phyloP scores from a whole-genome alignment of 1,140 invertebrate species.

The Adoxophyes honmai region DNA sequence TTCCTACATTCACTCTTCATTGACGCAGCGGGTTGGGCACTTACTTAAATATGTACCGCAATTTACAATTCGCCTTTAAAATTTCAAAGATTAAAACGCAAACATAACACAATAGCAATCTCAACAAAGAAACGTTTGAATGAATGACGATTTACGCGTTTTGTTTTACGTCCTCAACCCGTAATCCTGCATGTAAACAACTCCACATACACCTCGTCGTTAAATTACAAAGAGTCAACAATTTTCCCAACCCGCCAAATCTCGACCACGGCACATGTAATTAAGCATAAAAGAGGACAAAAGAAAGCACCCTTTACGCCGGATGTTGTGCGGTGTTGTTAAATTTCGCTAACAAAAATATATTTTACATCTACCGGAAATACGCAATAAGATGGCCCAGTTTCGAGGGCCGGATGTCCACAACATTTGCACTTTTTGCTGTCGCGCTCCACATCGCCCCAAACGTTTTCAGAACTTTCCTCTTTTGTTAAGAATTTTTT shows the following conservation, averaged over 20 bases:
- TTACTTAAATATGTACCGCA: too few relatives aligned
- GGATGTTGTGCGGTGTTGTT: conserved; percentile 5
- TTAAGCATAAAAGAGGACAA: conserved; percentile 5
- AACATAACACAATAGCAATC: too few relatives aligned
- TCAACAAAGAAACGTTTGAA: too few relatives aligned
- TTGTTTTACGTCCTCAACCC: too few relatives aligned
- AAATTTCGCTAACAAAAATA: conserved; percentile 4
- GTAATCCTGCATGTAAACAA: background rate
- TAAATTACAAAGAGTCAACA: conserved; percentile 3
- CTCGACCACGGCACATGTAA: background rate
- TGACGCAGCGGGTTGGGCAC: too few relatives aligned
- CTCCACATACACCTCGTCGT: background rate
- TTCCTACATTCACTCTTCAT: too few relatives aligned
- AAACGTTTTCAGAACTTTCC: conserved; percentile 8
- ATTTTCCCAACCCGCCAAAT: background rate
- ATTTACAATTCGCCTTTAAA: too few relatives aligned
- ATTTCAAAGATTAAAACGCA: too few relatives aligned
- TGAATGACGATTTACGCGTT: too few relatives aligned
- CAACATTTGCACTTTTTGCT: conserved; percentile 14
- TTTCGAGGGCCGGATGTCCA: conserved; percentile 18
- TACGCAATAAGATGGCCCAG: conserved; percentile 28
- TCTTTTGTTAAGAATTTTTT: conserved; percentile 9
- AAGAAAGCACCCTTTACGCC: conserved; percentile 1
- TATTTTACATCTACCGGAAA: conserved; percentile 21
- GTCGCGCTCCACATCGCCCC: conserved; percentile 4